Evolutionary conservation across 2,113 vertebrate genomes (phyloP), one percentile per base, ranked within the genome.

Genomic region (Pavo muticus): DNA sequence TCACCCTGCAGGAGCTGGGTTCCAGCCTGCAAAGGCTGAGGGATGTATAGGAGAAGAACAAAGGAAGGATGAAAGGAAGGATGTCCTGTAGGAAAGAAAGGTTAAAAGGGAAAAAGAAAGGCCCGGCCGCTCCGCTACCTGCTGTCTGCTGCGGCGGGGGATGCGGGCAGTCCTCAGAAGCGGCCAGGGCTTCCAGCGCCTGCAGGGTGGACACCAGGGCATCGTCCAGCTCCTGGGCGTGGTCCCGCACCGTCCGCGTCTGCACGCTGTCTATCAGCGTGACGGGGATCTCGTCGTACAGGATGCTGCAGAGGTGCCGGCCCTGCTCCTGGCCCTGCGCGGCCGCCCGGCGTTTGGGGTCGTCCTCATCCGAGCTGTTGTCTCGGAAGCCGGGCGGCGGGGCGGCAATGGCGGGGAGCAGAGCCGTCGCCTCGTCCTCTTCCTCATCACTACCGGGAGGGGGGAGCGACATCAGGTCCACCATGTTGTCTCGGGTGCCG

Each of bases 141-240:
- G 99, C 98, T 97, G 99, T 99, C 98, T 99, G 99, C 97, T 99
- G 98, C 77, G 99, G 98, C 87, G 98, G 98, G 84, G 99, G 98
- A 72, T 99, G 99, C 0, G 98, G 98, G 94, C 98, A 99, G 88
- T 99, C 99, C 96, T 99, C 99, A 68, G 99, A 99, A 85, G 99
- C 99, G 97, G 99, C 99, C 96, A 99, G 97, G 76, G 99, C 99
- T 97, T 99, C 99, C 92, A 99, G 97, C 0, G 99, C 99, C 95
- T 99, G 99, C 90, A 99, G 98, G 70, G 99, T 99, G 89, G 99
- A 99, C 93, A 99, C 99, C 91, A 99, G 97, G 74, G 99, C 99
- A 95, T 99, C 99, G 10, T 99, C 99, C 93, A 99, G 98, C 97
- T 99, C 99, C 96, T 99, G 99, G 91, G 99, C 99, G 63, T 99